A percentile compares a stretch with the other conserved stretches of the same genome.
These are phyloP conservation scores for Sphyrna mokarran DNA, from an alignment of 2,113 vertebrate genomes.

Conservation along the genomic window DNA sequence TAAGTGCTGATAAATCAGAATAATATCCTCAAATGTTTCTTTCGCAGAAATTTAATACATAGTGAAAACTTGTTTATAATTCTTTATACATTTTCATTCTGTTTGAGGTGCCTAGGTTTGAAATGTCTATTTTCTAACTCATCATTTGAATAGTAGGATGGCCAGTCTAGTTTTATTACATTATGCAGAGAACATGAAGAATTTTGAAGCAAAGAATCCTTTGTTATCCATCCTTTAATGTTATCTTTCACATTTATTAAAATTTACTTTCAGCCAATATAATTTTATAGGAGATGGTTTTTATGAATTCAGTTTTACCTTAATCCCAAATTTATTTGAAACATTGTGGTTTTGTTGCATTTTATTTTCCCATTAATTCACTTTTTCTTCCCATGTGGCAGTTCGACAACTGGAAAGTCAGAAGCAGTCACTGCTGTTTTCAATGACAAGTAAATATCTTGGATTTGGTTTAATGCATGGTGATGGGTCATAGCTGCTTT, in stretches of 20 bases:
- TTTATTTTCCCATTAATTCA: slow-evolving; percentile 50
- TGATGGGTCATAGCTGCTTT: slow-evolving; percentile 65
- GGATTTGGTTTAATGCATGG: slow-evolving; percentile 64
- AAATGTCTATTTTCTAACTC: neutral
- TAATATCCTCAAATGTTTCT: neutral
- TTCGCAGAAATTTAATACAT: neutral
- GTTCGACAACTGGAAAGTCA: slow-evolving; percentile 68
- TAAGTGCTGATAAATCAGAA: neutral
- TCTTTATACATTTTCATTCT: neutral
- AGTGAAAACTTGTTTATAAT: neutral
- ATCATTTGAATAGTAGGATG: neutral
- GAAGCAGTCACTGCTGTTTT: slow-evolving; percentile 69
- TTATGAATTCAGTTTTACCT: slow-evolving; percentile 6
- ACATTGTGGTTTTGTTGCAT: slow-evolving; percentile 32
- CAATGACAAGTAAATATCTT: slow-evolving; percentile 87
- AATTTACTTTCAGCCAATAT: neutral
- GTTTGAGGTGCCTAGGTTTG: neutral
- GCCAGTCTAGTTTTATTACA: neutral
- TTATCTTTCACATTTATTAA: neutral
- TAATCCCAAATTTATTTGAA: neutral
- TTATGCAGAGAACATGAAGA: neutral
- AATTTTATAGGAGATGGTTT: neutral
- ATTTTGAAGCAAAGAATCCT: neutral
- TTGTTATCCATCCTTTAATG: neutral
- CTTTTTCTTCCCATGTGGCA: slow-evolving; percentile 64